phyloP scores from a whole-genome alignment of 1,140 invertebrate species.

The Parapsyche elsis region DNA sequence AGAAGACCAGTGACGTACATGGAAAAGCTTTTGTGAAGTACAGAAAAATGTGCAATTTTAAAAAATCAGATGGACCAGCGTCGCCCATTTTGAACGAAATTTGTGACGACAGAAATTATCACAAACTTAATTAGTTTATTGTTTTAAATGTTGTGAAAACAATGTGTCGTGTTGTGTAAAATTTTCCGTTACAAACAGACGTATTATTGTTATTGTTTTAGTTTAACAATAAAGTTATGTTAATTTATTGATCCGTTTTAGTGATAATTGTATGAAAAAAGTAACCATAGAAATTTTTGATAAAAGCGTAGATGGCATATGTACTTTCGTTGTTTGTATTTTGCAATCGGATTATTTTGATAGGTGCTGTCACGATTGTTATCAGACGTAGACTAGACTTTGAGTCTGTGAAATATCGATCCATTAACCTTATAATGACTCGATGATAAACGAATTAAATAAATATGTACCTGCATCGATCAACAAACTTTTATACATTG shows the following conservation, averaged over 20 bases:
- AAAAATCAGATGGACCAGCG: slow-evolving; percentile 65
- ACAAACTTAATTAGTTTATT: not conserved
- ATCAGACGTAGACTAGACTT: slow-evolving; percentile 12
- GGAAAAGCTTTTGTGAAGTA: slow-evolving; percentile 70
- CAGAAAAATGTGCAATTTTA: slow-evolving; percentile 72
- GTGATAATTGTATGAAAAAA: not conserved
- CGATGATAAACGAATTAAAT: too few relatives aligned
- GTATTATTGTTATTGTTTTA: not conserved
- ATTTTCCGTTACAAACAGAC: not conserved
- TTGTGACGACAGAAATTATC: not conserved
- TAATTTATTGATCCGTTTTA: not conserved
- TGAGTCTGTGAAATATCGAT: not conserved
- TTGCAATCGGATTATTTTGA: not conserved
- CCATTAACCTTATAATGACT: not conserved
- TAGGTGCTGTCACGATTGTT: not conserved
- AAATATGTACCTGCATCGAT: too few relatives aligned
- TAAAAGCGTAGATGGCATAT: too few relatives aligned
- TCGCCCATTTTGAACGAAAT: slow-evolving; percentile 63
- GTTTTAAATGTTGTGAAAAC: slow-evolving; percentile 1
- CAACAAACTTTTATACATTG: too few relatives aligned
- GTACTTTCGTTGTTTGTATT: not conserved
- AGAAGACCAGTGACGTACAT: slow-evolving; percentile 65
- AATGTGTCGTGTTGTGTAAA: not conserved
- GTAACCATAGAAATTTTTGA: not conserved
- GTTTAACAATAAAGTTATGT: not conserved